Evolutionary conservation across 2,797 vertebrate genomes (phyloP), one percentile per base, ranked within the genome.

Genomic region (Craterocephalus amniculus): DNA sequence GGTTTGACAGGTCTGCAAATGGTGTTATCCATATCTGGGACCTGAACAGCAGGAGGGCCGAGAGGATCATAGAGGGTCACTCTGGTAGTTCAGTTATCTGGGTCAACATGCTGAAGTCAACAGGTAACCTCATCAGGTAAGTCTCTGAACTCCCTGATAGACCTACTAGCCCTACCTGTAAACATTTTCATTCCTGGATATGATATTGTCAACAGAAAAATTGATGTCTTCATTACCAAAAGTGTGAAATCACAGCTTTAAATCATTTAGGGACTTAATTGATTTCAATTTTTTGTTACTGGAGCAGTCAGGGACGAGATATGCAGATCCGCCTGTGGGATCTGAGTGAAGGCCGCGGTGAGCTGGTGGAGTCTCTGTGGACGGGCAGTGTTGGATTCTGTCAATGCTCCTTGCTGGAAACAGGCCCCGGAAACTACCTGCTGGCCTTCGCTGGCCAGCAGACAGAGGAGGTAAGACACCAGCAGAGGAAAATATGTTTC

Each of bases 21-120:
- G 98, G 98, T 10, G 55, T 91, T 63, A 88, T 99, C 76, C 96
- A 98, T 16, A 71, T 97, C 71, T 99, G 97, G 97, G 97, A 95
- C 89, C 90, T 99, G 80, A 94, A 89, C 79, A 97, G 93, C 16
- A 92, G 88, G 81, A 94, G 98, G 81, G 62, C 93, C 1, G 84
- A 95, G 14, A 74, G 78, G 36, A 72, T 89, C 31, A 58, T 98
- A 48, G 93, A 97, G 57, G 96, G 96, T 49, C 98, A 99, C 0
- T 76, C 87, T 63, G 93, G 95, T 54, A 94, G 89, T 78, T 96
- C 97, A 2, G 94, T 99, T 56, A 94, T 90, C 84, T 97, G 95
- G 75, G 69, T 98, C 72, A 88, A 93, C 79, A 94, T 88, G 0
- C 85, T 97, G 68, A 79, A 67, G 72, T 77, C 71, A 2, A 85